phyloP scores from a whole-genome alignment of 2,797 vertebrate genomes.

The Podargus strigoides region DNA sequence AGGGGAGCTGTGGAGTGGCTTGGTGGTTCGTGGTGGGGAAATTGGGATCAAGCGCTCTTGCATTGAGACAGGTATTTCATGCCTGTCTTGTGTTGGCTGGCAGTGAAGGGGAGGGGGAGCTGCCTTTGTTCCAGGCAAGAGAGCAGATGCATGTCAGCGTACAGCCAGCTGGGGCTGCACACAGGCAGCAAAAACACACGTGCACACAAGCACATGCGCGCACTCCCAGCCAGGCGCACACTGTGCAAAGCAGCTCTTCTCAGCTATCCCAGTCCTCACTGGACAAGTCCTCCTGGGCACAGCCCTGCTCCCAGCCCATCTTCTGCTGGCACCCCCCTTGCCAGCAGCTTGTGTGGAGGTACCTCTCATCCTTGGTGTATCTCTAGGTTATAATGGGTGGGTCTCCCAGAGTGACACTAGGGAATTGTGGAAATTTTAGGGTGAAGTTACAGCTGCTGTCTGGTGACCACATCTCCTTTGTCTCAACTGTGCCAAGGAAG shows the following conservation, averaged over 20 bases:
- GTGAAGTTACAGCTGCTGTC: background rate
- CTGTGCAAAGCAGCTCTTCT: background rate
- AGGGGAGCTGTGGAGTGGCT: background rate
- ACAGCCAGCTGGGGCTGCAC: conserved; percentile 26
- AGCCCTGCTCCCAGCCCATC: background rate
- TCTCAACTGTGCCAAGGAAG: background rate
- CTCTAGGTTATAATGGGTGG: background rate
- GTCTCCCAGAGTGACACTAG: background rate
- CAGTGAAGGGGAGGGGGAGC: background rate
- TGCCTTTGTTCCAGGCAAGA: conserved; percentile 33
- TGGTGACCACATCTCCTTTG: background rate
- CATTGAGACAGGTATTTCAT: background rate
- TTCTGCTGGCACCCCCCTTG: background rate
- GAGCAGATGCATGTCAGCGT: background rate
- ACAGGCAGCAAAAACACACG: background rate
- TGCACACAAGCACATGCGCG: background rate
- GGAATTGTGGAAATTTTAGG: background rate
- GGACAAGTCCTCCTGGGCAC: background rate
- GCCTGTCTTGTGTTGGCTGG: background rate
- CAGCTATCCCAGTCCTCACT: background rate
- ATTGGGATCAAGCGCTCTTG: rapidly evolving
- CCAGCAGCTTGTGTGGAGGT: background rate
- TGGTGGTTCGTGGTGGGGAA: background rate
- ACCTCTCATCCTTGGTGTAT: background rate
- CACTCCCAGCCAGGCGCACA: background rate